These are phyloP conservation scores for Chaetodon trifasciatus DNA, from an alignment of 2,797 vertebrate genomes.

Conservation along the genomic window DNA sequence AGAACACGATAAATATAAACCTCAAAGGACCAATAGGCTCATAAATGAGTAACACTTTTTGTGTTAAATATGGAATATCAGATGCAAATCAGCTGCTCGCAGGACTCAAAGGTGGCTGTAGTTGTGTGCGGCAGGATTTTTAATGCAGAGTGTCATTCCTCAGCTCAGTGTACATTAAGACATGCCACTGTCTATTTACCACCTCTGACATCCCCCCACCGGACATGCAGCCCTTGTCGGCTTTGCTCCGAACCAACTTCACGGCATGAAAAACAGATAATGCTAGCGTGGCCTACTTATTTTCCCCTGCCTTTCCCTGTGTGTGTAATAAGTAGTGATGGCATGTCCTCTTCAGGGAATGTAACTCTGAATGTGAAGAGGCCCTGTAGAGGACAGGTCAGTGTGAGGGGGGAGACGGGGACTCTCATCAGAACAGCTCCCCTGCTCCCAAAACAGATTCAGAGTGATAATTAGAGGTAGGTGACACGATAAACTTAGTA, in stretches of 20 bases:
- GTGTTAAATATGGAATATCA: background rate
- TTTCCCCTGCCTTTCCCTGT: slow-evolving; percentile 63
- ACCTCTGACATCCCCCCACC: slow-evolving; percentile 58
- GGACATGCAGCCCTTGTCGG: slow-evolving; percentile 66
- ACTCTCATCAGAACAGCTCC: slow-evolving; percentile 15
- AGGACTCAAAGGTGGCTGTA: background rate
- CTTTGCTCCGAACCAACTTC: slow-evolving; percentile 69
- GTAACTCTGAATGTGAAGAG: slow-evolving; percentile 64
- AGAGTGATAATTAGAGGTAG: slow-evolving; percentile 13
- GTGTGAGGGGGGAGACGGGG: slow-evolving; percentile 23
- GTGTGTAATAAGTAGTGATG: slow-evolving; percentile 82
- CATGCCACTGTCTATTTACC: slow-evolving; percentile 69
- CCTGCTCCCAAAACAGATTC: slow-evolving; percentile 17
- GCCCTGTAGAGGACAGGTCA: slow-evolving; percentile 63
- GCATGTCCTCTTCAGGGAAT: slow-evolving; percentile 80
- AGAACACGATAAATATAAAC: slow-evolving; percentile 30
- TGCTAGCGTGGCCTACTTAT: slow-evolving; percentile 76
- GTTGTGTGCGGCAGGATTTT: slow-evolving; percentile 9
- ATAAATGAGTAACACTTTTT: slow-evolving; percentile 17
- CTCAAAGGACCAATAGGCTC: slow-evolving; percentile 11
- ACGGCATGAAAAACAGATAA: slow-evolving; percentile 76
- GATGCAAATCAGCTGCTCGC: slow-evolving; percentile 1
- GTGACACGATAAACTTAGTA: background rate
- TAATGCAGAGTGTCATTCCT: slow-evolving; percentile 49
- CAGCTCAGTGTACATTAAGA: slow-evolving; percentile 64